phyloP scores from a whole-genome alignment of 2,797 vertebrate species.

The Cryptoblepharus egeriae region DNA sequence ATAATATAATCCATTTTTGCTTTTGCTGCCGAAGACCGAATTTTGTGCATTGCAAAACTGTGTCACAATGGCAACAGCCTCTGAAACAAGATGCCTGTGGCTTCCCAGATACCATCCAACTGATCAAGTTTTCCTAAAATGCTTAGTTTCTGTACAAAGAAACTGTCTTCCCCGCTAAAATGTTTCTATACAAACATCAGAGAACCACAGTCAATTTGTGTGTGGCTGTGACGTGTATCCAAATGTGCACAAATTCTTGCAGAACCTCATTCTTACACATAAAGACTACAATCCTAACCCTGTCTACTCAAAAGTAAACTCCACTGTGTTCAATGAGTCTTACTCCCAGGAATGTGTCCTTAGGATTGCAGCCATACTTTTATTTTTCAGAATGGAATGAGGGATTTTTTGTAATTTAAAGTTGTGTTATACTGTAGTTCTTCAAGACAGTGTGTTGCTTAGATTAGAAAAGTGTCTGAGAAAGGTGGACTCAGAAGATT shows the following conservation, averaged over 20 bases:
- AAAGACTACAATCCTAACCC: too few relatives aligned
- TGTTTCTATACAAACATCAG: too few relatives aligned
- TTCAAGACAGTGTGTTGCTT: not conserved
- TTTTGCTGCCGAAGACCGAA: not conserved
- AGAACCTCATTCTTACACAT: not conserved
- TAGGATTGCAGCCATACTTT: too few relatives aligned
- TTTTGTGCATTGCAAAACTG: not conserved
- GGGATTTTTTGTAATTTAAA: not conserved
- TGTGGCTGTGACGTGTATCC: too few relatives aligned
- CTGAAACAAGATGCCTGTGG: too few relatives aligned
- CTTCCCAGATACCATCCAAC: too few relatives aligned
- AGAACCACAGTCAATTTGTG: not conserved
- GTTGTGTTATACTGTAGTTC: not conserved
- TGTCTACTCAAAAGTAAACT: too few relatives aligned
- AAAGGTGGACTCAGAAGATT: not conserved
- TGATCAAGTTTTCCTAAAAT: not conserved
- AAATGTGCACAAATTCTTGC: fast-evolving
- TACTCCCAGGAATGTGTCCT: too few relatives aligned
- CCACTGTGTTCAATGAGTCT: too few relatives aligned
- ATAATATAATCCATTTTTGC: not conserved
- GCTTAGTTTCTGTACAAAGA: not conserved
- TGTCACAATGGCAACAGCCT: too few relatives aligned
- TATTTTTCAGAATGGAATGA: not conserved
- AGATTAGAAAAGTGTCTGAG: not conserved
- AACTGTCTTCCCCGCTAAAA: too few relatives aligned